Percentiles rank a stretch among this genome's conserved stretches.
phyloP scores from a whole-genome alignment of 2,797 vertebrate genomes.

The Gallirallus australis region DNA sequence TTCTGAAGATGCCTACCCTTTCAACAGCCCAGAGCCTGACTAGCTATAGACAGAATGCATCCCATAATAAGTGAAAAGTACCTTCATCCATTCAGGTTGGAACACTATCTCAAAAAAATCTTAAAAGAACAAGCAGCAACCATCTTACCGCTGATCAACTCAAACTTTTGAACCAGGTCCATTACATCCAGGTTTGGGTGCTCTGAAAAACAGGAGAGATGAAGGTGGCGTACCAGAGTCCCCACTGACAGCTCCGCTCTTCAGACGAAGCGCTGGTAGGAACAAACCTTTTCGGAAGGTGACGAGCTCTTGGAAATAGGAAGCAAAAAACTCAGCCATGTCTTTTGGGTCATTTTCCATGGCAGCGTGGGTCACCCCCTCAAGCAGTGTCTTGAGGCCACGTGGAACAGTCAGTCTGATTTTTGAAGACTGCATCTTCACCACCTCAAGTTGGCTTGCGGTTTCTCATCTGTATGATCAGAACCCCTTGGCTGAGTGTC shows the following conservation, averaged over 20 bases:
- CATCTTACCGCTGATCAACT: constrained; percentile 63
- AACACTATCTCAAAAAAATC: background rate
- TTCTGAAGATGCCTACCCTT: background rate
- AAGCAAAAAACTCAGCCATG: constrained; percentile 69
- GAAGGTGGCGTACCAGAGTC: background rate
- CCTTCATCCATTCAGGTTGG: background rate
- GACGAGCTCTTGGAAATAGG: constrained; percentile 75
- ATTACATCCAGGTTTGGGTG: constrained; percentile 64
- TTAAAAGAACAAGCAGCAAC: background rate
- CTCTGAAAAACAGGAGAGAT: constrained; percentile 48
- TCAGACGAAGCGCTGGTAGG: background rate
- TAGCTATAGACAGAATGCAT: accelerated
- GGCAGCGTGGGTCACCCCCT: constrained; percentile 73
- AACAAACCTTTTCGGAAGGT: constrained; percentile 75
- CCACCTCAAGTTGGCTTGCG: background rate
- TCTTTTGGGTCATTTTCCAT: constrained; percentile 61
- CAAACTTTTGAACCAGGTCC: constrained; percentile 71
- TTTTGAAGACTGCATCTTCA: constrained; percentile 67
- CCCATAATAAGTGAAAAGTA: background rate
- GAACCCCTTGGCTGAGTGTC: background rate
- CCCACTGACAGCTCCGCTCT: background rate
- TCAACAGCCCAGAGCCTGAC: background rate
- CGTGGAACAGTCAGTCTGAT: constrained; percentile 63
- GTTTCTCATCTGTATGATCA: background rate
- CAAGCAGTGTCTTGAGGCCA: constrained; percentile 73